Percentiles rank a stretch among this genome's conserved stretches.
phyloP scores from a whole-genome alignment of 2,888 invertebrate genomes.

The Poecilobothrus nobilitatus region DNA sequence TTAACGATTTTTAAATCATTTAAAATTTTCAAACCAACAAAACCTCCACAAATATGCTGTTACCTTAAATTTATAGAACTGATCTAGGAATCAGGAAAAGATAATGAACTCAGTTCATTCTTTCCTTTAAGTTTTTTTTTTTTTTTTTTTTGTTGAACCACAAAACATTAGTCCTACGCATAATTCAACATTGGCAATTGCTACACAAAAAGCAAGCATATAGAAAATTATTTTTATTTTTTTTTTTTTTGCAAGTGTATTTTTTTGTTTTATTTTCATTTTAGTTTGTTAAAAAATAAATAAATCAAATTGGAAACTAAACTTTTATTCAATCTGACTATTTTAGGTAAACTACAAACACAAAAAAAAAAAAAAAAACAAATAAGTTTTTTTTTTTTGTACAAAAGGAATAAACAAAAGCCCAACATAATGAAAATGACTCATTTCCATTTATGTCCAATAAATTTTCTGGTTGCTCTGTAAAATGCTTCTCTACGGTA shows the following conservation, averaged over 20 bases:
- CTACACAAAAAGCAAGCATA: no score
- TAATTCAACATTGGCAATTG: no score
- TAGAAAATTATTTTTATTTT: no score
- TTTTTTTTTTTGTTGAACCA: no score
- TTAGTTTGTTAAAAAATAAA: not conserved
- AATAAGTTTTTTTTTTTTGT: not conserved
- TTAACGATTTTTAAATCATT: no score
- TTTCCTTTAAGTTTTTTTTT: no score
- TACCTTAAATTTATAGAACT: no score
- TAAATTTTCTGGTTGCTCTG: not conserved
- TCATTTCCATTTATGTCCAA: conserved; percentile 1
- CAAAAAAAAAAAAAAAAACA: not conserved
- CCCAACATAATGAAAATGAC: not conserved
- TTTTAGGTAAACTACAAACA: not conserved
- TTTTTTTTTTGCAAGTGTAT: not conserved
- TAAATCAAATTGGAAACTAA: not conserved
- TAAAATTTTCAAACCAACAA: no score
- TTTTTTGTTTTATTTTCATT: not conserved
- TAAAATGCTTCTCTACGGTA: not conserved
- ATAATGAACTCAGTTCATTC: no score
- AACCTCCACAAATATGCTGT: no score
- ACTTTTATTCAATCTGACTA: conserved; percentile 1
- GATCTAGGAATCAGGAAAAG: no score
- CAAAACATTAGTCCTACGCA: no score
- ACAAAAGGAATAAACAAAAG: not conserved